Percentiles rank a stretch among this genome's conserved stretches.
These are phyloP conservation scores for Epistrophe grossulariae DNA, from an alignment of 2,888 invertebrate species.

Conservation along the genomic window DNA sequence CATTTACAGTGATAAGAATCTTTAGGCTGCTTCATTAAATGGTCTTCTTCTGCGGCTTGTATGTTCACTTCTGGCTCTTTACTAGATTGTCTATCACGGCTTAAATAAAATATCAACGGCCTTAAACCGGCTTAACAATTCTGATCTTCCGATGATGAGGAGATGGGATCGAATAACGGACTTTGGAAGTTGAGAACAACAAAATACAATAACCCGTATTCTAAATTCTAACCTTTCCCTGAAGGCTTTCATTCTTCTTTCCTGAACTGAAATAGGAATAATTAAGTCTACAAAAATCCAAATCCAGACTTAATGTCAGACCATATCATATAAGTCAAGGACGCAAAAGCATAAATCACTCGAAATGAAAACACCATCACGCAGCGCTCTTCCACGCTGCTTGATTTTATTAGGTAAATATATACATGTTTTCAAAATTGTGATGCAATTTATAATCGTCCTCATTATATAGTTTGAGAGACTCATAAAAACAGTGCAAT, in stretches of 20 bases:
- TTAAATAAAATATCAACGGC: too few relatives aligned
- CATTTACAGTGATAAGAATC: too few relatives aligned
- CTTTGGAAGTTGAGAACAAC: too few relatives aligned
- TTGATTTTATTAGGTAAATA: slow-evolving; percentile 28
- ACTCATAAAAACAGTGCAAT: slow-evolving; percentile 23
- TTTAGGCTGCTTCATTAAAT: too few relatives aligned
- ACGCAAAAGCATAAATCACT: background rate
- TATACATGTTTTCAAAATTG: slow-evolving; percentile 57
- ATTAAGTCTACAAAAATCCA: background rate
- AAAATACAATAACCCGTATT: too few relatives aligned
- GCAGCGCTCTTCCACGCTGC: background rate
- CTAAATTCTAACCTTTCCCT: background rate
- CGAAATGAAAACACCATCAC: background rate
- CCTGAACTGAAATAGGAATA: background rate
- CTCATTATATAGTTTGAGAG: slow-evolving; percentile 59
- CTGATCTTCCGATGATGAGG: too few relatives aligned
- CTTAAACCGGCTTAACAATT: too few relatives aligned
- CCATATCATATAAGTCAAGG: background rate
- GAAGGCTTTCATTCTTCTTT: background rate
- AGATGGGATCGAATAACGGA: too few relatives aligned
- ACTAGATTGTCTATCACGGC: too few relatives aligned
- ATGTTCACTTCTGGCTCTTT: too few relatives aligned
- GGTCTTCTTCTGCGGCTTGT: too few relatives aligned
- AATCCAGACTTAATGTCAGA: background rate
- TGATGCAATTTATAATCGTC: slow-evolving; percentile 67